Base-by-base conservation (phyloP, 1,140 invertebrate species). In the Camponotus pennsylvanicus region DNA sequence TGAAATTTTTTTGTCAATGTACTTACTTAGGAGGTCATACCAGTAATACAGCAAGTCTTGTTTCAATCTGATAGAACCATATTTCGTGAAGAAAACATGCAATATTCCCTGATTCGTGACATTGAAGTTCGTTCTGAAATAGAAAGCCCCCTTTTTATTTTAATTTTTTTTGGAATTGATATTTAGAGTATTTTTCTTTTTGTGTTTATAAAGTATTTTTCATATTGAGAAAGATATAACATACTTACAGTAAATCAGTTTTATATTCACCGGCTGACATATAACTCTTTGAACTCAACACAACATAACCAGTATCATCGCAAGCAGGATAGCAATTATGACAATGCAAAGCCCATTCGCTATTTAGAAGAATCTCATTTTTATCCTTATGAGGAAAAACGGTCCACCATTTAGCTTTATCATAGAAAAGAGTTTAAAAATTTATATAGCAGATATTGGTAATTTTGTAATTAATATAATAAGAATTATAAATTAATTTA, bases 11-110 rank as follows among this genome's bases (percentile, higher is more conserved):
- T 59, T 37, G 0, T n/a, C 37, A 32, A 85, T 85, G 4, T 86
- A 91, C 94, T 94, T 88, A 95, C 95, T 94, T 34, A 95, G 40
- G 6, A 95, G 88, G 75, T 95, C 94, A 57, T 93, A 95, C 95
- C 95, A 95, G 40, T 93, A 94, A 73, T 92, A 92, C 7, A 90
- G 78, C 3, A 94, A 83, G 61, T 94, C 93, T 66, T 94, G 94
- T 55, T 92, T 94, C 7, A 94, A 85, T 27, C 71, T 89, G 9
- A 91, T 55, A 1, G 90, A 87, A 7, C 87, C 91, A 7, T 92
- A 92, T 18, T 90, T 89, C 5, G 86, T 88, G 63, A 94, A 94
- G 78, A 90, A 95, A 32, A 95, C 80, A 27, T 95, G 92, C 13
- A 95, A 40, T 1, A 93, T 40, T 15, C 92, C 93, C 15, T 93